Evolutionary conservation across 2,888 invertebrate genomes (phyloP).

Genomic region (Drosophila nr. medialis): DNA sequence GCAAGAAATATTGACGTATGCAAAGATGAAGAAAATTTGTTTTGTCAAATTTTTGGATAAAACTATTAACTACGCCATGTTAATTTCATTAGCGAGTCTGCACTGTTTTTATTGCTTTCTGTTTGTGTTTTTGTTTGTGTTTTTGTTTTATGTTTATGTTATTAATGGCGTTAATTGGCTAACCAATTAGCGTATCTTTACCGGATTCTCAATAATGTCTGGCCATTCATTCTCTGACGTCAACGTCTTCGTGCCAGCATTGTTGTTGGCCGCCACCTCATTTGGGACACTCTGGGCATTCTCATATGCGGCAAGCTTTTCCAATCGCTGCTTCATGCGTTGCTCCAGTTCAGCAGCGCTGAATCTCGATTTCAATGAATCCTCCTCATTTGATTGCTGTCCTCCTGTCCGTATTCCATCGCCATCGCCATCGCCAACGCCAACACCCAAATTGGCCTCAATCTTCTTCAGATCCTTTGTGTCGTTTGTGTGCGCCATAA

Average conservation of each 20-base stretch:
- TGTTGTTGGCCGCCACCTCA: conserved; percentile 28
- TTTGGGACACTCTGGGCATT: conserved; percentile 35
- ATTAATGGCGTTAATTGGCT: conserved; percentile 77
- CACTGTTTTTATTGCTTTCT: conserved; percentile 43
- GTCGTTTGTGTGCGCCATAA: not conserved
- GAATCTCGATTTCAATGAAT: not conserved
- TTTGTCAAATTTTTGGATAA: conserved; percentile 70
- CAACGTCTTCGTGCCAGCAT: conserved; percentile 41
- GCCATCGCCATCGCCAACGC: not conserved
- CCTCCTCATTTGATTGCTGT: not conserved
- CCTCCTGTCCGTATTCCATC: too few relatives aligned
- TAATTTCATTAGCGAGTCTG: conserved; percentile 71
- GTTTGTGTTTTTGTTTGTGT: conserved; percentile 48
- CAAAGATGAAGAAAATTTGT: conserved; percentile 59
- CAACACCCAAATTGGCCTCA: not conserved
- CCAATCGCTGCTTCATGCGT: conserved; percentile 58
- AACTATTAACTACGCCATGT: conserved; percentile 78
- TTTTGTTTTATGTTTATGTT: conserved; percentile 45
- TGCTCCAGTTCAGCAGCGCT: conserved; percentile 34
- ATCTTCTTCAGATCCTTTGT: not conserved
- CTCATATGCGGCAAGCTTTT: conserved; percentile 53
- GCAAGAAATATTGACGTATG: conserved; percentile 29
- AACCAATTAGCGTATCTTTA: conserved; percentile 76
- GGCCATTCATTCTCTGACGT: conserved; percentile 39
- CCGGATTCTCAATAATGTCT: conserved; percentile 54